Evolutionary conservation across 2,797 vertebrate species (phyloP).

Genomic region (Pygocentrus nattereri): DNA sequence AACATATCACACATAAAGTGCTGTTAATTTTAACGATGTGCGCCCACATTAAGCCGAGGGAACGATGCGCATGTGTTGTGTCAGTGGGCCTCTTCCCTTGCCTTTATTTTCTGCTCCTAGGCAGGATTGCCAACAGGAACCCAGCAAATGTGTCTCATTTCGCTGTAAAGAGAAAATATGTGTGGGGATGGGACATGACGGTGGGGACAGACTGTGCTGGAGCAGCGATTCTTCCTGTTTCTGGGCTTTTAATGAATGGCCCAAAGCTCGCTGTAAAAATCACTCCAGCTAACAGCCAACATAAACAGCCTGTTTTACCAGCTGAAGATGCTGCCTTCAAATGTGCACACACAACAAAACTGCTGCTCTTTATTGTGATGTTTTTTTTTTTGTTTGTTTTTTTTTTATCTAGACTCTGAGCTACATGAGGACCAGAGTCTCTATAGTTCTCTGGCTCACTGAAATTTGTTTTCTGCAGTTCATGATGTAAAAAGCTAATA

Average conservation of each 20-base stretch:
- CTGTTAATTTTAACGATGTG: conserved; percentile 74
- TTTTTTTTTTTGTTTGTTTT: conserved; percentile 1
- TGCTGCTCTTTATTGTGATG: conserved; percentile 17
- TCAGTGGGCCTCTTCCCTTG: conserved; percentile 55
- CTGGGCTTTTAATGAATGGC: conserved; percentile 62
- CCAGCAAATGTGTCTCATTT: conserved; percentile 48
- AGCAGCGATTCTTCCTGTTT: conserved; percentile 59
- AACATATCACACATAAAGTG: conserved; percentile 78
- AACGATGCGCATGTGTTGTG: conserved; percentile 54
- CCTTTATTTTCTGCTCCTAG: conserved; percentile 44
- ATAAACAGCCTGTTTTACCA: conserved; percentile 56
- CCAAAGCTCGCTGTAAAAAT: conserved; percentile 68
- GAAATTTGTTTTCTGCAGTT: neutral
- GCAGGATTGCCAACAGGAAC: conserved; percentile 65
- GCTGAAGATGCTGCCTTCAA: conserved; percentile 42
- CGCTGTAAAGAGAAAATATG: conserved; percentile 58
- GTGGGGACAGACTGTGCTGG: conserved; percentile 62
- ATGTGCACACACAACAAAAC: conserved; percentile 43
- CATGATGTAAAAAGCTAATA: neutral
- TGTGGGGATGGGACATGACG: conserved; percentile 46
- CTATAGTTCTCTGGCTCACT: neutral
- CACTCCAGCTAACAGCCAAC: conserved; percentile 60
- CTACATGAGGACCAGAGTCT: neutral
- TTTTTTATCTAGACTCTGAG: neutral
- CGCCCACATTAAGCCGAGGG: conserved; percentile 59